Percentiles rank a stretch among this genome's conserved stretches.
Evolutionary conservation across 2,888 invertebrate genomes (phyloP).

Genomic region (Hydraecia micacea): DNA sequence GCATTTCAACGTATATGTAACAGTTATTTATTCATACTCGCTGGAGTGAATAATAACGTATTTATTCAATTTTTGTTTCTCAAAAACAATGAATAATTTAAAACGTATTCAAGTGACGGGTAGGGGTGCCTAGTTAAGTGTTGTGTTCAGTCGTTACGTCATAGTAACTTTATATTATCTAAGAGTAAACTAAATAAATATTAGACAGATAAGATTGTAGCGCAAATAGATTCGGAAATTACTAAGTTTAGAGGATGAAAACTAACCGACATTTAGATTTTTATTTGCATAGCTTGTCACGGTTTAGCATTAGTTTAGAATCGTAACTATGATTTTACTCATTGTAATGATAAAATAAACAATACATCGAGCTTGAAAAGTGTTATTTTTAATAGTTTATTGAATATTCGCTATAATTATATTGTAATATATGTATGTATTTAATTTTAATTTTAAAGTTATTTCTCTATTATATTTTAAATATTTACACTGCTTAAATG

Average conservation of each 20-base stretch:
- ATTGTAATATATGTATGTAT: slow-evolving; percentile 80
- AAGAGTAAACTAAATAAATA: slow-evolving; percentile 76
- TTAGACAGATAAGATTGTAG: slow-evolving; percentile 78
- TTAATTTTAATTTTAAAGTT: slow-evolving; percentile 83
- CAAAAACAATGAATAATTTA: slow-evolving; percentile 69
- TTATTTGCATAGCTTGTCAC: slow-evolving; percentile 83
- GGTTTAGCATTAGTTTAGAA: slow-evolving; percentile 84
- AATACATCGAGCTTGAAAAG: slow-evolving; percentile 88
- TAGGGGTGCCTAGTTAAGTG: slow-evolving; percentile 54
- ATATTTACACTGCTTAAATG: slow-evolving; percentile 89
- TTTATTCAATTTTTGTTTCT: slow-evolving; percentile 67
- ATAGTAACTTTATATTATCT: slow-evolving; percentile 75
- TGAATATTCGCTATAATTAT: slow-evolving; percentile 86
- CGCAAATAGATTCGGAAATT: slow-evolving; percentile 81
- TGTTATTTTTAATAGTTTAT: slow-evolving; percentile 87
- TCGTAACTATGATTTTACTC: slow-evolving; percentile 72
- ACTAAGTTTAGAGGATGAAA: slow-evolving; percentile 90
- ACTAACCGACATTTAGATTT: slow-evolving; percentile 82
- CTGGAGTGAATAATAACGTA: slow-evolving; percentile 63
- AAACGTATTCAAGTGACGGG: slow-evolving; percentile 45
- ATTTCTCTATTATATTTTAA: slow-evolving; percentile 86
- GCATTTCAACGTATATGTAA: slow-evolving; percentile 65
- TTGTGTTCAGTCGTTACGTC: slow-evolving; percentile 77
- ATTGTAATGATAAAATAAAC: slow-evolving; percentile 78
- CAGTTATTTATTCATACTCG: slow-evolving; percentile 68